Conservation (phyloP, 1,140 invertebrate genomes). For the Ostrea denselamellosa region DNA sequence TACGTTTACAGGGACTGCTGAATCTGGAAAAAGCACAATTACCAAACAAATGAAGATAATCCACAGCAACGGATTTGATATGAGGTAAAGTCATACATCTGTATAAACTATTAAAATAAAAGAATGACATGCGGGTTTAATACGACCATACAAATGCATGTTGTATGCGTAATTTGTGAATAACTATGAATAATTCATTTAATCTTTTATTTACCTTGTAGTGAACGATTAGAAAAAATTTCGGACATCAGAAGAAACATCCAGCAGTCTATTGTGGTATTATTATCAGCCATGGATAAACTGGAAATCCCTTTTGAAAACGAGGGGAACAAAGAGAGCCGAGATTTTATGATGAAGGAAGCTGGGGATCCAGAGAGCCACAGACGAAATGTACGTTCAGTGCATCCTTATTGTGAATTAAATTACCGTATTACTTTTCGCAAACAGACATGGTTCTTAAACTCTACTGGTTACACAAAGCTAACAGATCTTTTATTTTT, state of each 20-base stretch:
- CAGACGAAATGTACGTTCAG: conserved; percentile 18
- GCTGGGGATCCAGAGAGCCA: not conserved
- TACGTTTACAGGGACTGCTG: conserved; percentile 74
- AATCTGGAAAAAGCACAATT: conserved; percentile 80
- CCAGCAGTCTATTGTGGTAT: conserved; percentile 32
- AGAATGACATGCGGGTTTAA: not conserved
- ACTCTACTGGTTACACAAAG: no score
- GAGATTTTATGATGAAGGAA: not conserved
- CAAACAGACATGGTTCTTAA: no score
- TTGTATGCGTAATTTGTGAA: not conserved
- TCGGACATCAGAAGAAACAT: conserved; percentile 36
- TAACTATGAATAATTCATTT: conserved; percentile 18
- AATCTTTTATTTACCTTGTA: conserved; percentile 1
- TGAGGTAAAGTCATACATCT: conserved; percentile 58
- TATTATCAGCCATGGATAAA: conserved; percentile 37
- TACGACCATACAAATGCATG: not conserved
- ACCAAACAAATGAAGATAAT: conserved; percentile 79
- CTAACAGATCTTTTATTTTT: no score
- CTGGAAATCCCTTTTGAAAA: conserved; percentile 11
- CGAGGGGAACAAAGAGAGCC: not conserved
- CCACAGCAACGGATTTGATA: conserved; percentile 82
- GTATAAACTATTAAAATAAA: not conserved
- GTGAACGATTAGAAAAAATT: conserved; percentile 39
- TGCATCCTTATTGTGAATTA: not conserved
- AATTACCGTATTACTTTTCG: no score